A percentile compares a stretch with the other conserved stretches of the same genome.
Conservation (phyloP, 1,140 invertebrate species). For the Procambarus virginalis region DNA sequence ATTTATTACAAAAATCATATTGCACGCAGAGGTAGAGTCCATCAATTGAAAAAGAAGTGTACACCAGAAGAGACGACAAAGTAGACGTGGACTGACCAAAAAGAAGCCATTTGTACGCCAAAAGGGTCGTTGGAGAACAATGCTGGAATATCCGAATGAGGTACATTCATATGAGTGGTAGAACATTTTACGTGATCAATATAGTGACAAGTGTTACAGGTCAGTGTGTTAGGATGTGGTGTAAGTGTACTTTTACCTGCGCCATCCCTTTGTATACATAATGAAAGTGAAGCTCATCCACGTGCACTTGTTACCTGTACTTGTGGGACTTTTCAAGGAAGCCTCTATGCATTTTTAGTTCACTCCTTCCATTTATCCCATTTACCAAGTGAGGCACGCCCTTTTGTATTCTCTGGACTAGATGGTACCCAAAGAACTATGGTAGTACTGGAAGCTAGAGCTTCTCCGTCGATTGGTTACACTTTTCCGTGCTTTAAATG, state of each 20-base stretch:
- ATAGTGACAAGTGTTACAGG: slow-evolving; percentile 67
- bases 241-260: slow-evolving; percentile 64
- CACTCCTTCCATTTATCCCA: slow-evolving; percentile 70
- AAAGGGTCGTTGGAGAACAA: no score
- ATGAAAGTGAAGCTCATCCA: slow-evolving; percentile 60
- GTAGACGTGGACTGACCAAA: no score
- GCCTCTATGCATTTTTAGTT: slow-evolving; percentile 62
- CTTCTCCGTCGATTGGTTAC: slow-evolving; percentile 39
- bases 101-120: no score
- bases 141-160: no score
- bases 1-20: no score
- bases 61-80: background rate
- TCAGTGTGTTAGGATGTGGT: slow-evolving; percentile 67
- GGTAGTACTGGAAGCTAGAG: slow-evolving; percentile 66
- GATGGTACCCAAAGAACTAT: slow-evolving; percentile 53
- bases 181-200: slow-evolving; percentile 68
- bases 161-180: no score
- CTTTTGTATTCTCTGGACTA: slow-evolving; percentile 51
- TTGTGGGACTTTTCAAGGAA: slow-evolving; percentile 66
- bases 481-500: slow-evolving; percentile 69
- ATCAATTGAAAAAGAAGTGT: slow-evolving; percentile 14
- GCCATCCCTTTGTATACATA: slow-evolving; percentile 35
- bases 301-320: slow-evolving; percentile 56
- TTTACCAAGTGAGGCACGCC: slow-evolving; percentile 67
- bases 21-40: background rate